Percentiles rank a stretch among this genome's conserved stretches.
These are phyloP conservation scores for Dermochelys coriacea DNA, from an alignment of 2,797 vertebrate genomes.

Conservation along the genomic window DNA sequence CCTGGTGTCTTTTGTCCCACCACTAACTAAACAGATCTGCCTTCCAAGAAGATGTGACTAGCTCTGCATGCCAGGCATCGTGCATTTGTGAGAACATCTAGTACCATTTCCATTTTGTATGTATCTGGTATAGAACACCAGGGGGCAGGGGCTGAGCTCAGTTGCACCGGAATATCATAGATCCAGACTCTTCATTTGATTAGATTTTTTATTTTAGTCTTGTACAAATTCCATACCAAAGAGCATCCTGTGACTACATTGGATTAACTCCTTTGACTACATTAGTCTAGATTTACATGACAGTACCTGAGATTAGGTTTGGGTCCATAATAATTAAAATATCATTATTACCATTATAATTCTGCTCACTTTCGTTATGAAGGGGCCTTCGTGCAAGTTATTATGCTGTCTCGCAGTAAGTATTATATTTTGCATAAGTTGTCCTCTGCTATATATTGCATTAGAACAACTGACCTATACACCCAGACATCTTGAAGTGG, in stretches of 20 bases:
- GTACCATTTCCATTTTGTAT: not conserved
- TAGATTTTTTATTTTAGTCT: not conserved
- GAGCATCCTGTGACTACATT: not conserved
- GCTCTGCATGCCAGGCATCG: not conserved
- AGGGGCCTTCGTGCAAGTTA: not conserved
- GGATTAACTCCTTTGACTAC: not conserved
- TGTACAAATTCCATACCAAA: not conserved
- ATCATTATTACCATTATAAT: not conserved
- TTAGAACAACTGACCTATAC: not conserved
- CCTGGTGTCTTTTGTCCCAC: not conserved
- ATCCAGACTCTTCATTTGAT: not conserved
- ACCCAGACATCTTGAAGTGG: not conserved
- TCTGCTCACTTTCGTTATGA: not conserved
- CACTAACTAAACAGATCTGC: not conserved
- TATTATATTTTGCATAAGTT: not conserved
- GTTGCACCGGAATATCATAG: not conserved
- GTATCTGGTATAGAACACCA: not conserved
- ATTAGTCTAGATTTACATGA: not conserved
- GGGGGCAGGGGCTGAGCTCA: not conserved
- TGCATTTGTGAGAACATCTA: not conserved
- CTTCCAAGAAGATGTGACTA: not conserved
- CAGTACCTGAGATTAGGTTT: not conserved
- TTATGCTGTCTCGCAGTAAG: rapidly evolving
- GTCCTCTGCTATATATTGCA: not conserved
- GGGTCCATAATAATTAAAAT: not conserved